Evolutionary conservation across 1,140 invertebrate genomes (phyloP), one percentile per base, ranked within the genome.

Genomic region (Archivesica marissinica): DNA sequence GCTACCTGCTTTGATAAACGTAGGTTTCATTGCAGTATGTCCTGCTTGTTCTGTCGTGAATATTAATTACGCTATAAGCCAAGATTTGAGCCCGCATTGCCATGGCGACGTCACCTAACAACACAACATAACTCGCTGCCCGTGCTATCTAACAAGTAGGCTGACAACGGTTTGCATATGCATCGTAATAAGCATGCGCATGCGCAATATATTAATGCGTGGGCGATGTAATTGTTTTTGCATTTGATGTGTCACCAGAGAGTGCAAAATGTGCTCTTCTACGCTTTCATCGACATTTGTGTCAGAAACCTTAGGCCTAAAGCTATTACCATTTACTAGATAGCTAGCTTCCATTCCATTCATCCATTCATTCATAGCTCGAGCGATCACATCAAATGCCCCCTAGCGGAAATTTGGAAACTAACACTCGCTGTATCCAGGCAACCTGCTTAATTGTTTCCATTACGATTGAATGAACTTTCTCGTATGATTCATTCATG

Each of bases 401-500:
- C n/a, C 28, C 15, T 35, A 64, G 59, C 59, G 59, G 59, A 64
- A 64, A 33, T 64, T 64, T 64, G 33, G 59, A 64, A 64, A 64
- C 59, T 64, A 35, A 64, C 59, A 64, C 59, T 30, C 59, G 59
- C 25, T 7, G 59, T 64, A 35, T 64, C 59, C 59, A 64, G 30
- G 59, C 59, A 64, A 64, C 59, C 59, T 35, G 59, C 59, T 64
- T 64, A 64, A 64, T 64, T 64, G 59, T 64, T 64, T 64, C 30
- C 59, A 64, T 64, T 64, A 15, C 59, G 59, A 64, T 64, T 64
- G 59, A 64, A 64, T 64, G 59, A 64, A 64, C 59, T 33, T 64
- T 64, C 59, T 64, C 30, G 59, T 64, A 64, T 64, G 23, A 64
- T 64, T 64, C 59, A 64, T 64, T 52, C 50, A 52, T 52, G 50